Percentiles rank a stretch among this genome's conserved stretches.
These are phyloP conservation scores for Passer domesticus DNA, from an alignment of 2,113 vertebrate species.

Conservation along the genomic window DNA sequence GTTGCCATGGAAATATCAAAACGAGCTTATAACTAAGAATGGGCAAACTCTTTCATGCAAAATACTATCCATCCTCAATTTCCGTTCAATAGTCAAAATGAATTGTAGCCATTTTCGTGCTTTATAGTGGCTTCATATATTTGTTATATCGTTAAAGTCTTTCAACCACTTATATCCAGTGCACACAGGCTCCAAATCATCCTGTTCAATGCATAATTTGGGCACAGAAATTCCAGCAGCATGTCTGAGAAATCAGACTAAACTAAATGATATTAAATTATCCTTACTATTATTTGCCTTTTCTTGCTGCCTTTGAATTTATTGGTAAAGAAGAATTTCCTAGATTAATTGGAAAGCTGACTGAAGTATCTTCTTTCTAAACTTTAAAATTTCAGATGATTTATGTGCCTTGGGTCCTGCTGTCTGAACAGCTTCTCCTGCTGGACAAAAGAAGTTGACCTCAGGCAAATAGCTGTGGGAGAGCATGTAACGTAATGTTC, in stretches of 20 bases:
- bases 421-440: background rate
- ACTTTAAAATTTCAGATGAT: background rate
- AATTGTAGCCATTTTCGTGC: background rate
- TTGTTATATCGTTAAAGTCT: background rate
- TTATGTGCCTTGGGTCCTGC: background rate
- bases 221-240: background rate
- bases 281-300: background rate
- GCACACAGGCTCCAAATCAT: background rate
- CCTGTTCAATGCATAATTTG: background rate
- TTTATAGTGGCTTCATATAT: background rate
- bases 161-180: background rate
- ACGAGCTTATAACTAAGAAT: background rate
- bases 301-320: background rate
- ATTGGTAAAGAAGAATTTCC: background rate
- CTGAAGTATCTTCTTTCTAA: background rate
- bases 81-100: background rate
- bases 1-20: slow-evolving; percentile 5
- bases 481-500: background rate
- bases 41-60: background rate
- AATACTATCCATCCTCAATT: background rate
- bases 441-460: background rate
- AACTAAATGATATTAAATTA: background rate
- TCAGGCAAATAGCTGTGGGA: background rate
- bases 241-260: background rate
- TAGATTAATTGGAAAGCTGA: background rate